Base-by-base conservation (phyloP, 2,113 vertebrate species). In the Austrofundulus limnaeus region DNA sequence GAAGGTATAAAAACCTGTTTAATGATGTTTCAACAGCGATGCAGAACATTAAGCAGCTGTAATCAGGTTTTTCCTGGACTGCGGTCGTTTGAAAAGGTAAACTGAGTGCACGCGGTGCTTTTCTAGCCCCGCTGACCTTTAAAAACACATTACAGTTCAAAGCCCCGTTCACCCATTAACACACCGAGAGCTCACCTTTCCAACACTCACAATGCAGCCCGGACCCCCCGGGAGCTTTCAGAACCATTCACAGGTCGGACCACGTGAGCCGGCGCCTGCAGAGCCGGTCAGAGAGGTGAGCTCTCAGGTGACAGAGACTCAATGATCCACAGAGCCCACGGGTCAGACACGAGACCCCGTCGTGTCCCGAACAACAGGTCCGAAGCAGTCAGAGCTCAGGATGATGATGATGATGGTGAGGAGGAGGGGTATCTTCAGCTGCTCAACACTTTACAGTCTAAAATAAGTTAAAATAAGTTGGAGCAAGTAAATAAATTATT, bases 111-210 rank as follows among this genome's bases (percentile, higher is more conserved):
- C 2, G 31, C 23, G 12, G 16, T 13, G 24, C 17, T 19, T 11
- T 38, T 57, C 20, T 23, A 23, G 39, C 37, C 19, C 13, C 17
- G n/a, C 23, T 60, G 57, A 59, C 56, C 56, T 59, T 59, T 45
- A 28, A 23, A 20, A 45, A 11, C 41, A 45, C 21, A 28, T 25
- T 13, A 28, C 2, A 46, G 43, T 46, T 46, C 56, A 59, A n/a
- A 45, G 43, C 7, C 41, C 43, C 56, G 34, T 46, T 25, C 17
- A 16, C 24, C 41, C 41, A 45, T 45, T 58, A 43, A 28, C 56
- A n/a, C 54, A 43, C 56, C 9, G 17, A 31, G 16, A 23, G 12
- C 16, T 39, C 53, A 17, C 53, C 20, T 41, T 23, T 10, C 53
- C 19, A 15, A 39, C 34, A 39, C 13, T 21, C 19, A 21, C 46